These are phyloP conservation scores for Aleiodes alternator DNA, from an alignment of 2,888 invertebrate genomes.

Conservation along the genomic window DNA sequence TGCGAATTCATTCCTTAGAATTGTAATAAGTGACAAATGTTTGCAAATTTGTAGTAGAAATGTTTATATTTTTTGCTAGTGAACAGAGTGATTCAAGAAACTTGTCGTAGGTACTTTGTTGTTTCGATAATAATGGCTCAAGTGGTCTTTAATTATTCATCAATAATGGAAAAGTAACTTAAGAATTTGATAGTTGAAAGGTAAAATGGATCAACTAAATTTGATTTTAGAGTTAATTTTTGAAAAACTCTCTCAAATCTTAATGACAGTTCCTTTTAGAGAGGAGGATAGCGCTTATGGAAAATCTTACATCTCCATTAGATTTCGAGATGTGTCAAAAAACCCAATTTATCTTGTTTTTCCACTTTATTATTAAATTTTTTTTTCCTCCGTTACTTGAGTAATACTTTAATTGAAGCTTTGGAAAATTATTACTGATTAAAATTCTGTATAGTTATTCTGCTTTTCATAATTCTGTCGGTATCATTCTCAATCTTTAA, in stretches of 20 bases:
- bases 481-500: conserved; percentile 1
- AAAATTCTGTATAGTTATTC: not conserved
- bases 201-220: too few relatives aligned
- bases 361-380: not conserved
- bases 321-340: too few relatives aligned
- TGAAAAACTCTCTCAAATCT: too few relatives aligned
- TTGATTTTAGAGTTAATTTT: too few relatives aligned
- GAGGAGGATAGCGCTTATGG: too few relatives aligned
- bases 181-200: too few relatives aligned
- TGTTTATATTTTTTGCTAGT: conserved; percentile 14
- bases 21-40: conserved; percentile 27
- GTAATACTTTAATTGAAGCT: not conserved
- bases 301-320: too few relatives aligned
- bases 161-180: not conserved
- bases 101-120: not conserved
- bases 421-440: not conserved
- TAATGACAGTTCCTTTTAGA: too few relatives aligned
- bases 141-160: not conserved
- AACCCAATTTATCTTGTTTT: too few relatives aligned
- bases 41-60: conserved; percentile 5
- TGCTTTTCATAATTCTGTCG: not conserved
- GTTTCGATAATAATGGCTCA: not conserved
- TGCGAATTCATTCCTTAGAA: conserved; percentile 36
- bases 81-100: conserved; percentile 3
- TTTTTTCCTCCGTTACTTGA: not conserved